These are phyloP conservation scores for Thera britannica DNA, from an alignment of 2,888 invertebrate genomes.

Conservation along the genomic window DNA sequence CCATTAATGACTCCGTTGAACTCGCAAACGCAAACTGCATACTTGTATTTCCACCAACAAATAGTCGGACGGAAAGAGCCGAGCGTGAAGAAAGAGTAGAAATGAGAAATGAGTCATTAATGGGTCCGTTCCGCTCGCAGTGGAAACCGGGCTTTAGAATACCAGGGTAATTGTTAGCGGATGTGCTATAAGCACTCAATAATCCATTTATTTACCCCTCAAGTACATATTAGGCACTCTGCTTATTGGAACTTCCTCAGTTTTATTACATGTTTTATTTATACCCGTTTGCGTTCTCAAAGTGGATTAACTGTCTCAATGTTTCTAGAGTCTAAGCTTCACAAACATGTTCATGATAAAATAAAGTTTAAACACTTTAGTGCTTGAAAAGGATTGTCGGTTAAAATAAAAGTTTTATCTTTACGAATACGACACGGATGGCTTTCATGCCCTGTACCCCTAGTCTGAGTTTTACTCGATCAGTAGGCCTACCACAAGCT, in stretches of 20 bases:
- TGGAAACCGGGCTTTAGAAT: neutral
- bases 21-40: no score
- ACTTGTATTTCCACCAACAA: no score
- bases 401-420: no score
- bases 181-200: neutral
- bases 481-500: no score
- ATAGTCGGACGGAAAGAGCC: no score
- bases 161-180: neutral
- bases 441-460: no score
- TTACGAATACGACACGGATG: neutral
- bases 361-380: slow-evolving; percentile 12
- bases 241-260: neutral
- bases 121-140: no score
- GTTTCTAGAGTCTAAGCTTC: slow-evolving; percentile 15
- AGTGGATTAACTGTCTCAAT: slow-evolving; percentile 20
- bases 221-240: slow-evolving; percentile 5
- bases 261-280: slow-evolving; percentile 19
- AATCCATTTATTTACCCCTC: neutral
- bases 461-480: no score
- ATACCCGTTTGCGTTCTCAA: slow-evolving; percentile 12
- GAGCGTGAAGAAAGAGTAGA: no score
- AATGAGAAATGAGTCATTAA: no score
- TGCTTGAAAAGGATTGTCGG: slow-evolving; percentile 18
- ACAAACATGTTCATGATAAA: neutral
- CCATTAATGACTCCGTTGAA: no score